Percentiles rank a stretch among this genome's conserved stretches.
phyloP scores from a whole-genome alignment of 2,113 vertebrate species.

The Chaenogobius annularis region DNA sequence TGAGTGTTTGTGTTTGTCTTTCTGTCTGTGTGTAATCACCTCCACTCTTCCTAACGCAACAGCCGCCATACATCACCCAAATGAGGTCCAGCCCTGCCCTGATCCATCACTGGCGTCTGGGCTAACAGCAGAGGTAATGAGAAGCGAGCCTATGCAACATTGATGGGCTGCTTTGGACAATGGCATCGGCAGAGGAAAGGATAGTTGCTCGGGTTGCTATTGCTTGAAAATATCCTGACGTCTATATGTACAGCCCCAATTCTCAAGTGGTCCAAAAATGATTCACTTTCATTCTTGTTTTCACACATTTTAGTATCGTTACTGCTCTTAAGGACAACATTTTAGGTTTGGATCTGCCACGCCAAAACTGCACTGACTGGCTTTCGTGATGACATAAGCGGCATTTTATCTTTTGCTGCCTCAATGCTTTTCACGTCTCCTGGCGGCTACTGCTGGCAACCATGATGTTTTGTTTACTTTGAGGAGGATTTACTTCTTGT shows the following conservation, averaged over 20 bases:
- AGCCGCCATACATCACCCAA: slow-evolving; percentile 72
- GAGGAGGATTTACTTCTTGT: no score
- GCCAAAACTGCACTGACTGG: no score
- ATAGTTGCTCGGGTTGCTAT: slow-evolving; percentile 1
- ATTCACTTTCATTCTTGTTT: background rate
- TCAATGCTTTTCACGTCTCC: no score
- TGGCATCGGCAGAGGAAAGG: slow-evolving; percentile 49
- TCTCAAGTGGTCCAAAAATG: background rate
- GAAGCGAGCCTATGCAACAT: slow-evolving; percentile 73
- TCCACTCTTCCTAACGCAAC: slow-evolving; percentile 65
- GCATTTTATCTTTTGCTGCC: no score
- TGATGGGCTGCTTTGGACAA: slow-evolving; percentile 62
- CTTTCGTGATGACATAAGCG: no score
- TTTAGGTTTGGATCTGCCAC: no score
- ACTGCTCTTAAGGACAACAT: no score
- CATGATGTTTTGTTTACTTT: no score
- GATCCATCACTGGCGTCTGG: slow-evolving; percentile 74
- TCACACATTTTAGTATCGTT: no score
- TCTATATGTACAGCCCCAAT: background rate
- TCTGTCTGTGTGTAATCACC: slow-evolving; percentile 70
- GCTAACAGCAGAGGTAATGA: slow-evolving; percentile 72
- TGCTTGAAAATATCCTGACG: background rate
- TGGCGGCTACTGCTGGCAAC: no score
- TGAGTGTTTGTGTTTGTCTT: slow-evolving; percentile 70
- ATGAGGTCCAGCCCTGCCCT: slow-evolving; percentile 68